These are phyloP conservation scores for Digitonthophagus gazella DNA, from an alignment of 2,888 invertebrate species.

Conservation along the genomic window DNA sequence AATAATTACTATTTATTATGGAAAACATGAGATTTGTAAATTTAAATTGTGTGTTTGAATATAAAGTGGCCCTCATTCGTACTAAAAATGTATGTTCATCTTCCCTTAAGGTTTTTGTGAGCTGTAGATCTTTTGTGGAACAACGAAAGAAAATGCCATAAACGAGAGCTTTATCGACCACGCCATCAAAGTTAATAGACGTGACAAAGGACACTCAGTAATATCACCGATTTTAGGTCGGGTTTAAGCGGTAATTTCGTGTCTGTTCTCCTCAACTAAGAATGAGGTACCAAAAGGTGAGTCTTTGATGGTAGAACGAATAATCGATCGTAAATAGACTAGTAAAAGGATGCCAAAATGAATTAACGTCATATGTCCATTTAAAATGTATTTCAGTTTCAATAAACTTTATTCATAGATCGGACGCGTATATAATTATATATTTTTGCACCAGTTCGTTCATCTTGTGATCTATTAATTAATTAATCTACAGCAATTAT, in stretches of 20 bases:
- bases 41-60: too few species aligned
- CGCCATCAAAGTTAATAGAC: background rate
- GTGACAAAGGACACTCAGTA: background rate
- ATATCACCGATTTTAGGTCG: slow-evolving; percentile 11
- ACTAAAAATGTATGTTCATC: background rate
- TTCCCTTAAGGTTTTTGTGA: too few species aligned
- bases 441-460: too few species aligned
- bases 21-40: too few species aligned
- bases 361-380: background rate
- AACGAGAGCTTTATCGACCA: background rate
- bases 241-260: slow-evolving; percentile 1
- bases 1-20: too few species aligned
- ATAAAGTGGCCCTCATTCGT: too few species aligned
- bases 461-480: background rate
- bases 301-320: background rate
- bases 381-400: too few species aligned
- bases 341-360: background rate
- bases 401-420: too few species aligned
- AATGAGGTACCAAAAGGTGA: background rate
- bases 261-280: background rate
- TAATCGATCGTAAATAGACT: background rate
- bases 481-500: background rate
- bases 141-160: background rate
- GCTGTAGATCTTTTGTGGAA: background rate
- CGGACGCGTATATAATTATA: too few species aligned